These are phyloP conservation scores for Apostichopus leukothele DNA, from an alignment of 53 echinoderm and acorn worm species.

Conservation along the genomic window DNA sequence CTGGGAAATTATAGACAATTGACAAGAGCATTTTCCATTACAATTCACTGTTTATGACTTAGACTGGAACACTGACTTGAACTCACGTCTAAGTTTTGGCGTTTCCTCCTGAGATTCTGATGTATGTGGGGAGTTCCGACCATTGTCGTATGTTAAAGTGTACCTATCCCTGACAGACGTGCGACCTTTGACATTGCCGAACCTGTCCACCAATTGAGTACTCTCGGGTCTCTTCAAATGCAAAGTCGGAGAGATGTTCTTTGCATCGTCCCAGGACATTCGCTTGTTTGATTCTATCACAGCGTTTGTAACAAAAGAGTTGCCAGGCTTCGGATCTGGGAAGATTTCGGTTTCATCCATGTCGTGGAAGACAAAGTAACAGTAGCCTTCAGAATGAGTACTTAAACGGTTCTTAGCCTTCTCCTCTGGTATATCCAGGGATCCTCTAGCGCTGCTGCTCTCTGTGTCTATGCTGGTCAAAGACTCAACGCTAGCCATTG, in stretches of 20 bases:
- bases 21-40: no score
- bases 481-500: slow-evolving; percentile 89
- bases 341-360: slow-evolving; percentile 49
- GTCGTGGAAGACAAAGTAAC: slow-evolving; percentile 84
- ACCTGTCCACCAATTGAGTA: slow-evolving; percentile 68
- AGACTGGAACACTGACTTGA: no score
- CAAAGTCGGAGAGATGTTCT: slow-evolving; percentile 8
- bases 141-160: slow-evolving; percentile 54
- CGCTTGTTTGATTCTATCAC: slow-evolving; percentile 51
- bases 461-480: slow-evolving; percentile 67
- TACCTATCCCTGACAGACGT: slow-evolving; percentile 77
- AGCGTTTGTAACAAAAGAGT: slow-evolving; percentile 54
- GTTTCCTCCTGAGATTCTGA: slow-evolving; percentile 31
- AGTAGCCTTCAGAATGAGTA: slow-evolving; percentile 75
- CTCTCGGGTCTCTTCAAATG: slow-evolving; percentile 46
- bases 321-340: slow-evolving; percentile 4
- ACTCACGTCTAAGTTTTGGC: slow-evolving; percentile 45
- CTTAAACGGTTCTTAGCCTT: slow-evolving; percentile 45
- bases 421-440: slow-evolving; percentile 7
- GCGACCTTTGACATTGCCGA: slow-evolving; percentile 77
- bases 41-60: no score
- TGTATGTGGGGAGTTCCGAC: slow-evolving; percentile 20
- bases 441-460: slow-evolving; percentile 17
- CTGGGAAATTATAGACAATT: no score
- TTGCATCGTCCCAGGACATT: slow-evolving; percentile 27